These are phyloP conservation scores for Ypsolopha scabrella DNA, from an alignment of 2,888 invertebrate species.

Conservation along the genomic window DNA sequence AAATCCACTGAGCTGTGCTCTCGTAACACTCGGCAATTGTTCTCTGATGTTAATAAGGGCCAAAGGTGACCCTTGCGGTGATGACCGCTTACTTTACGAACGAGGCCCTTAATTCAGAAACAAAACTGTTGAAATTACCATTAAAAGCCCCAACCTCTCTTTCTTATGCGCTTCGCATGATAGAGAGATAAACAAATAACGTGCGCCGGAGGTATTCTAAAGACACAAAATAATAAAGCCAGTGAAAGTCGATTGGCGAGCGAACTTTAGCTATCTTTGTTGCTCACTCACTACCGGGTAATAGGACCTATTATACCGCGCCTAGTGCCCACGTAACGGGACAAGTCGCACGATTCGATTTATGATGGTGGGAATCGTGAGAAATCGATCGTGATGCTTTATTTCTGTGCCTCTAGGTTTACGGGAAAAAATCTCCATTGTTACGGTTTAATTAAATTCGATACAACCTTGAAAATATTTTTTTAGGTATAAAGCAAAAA, in stretches of 20 bases:
- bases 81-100: not conserved
- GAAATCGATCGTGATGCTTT: slow-evolving; percentile 2
- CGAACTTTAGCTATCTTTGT: slow-evolving; percentile 4
- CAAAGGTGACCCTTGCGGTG: not conserved
- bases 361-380: slow-evolving; percentile 5
- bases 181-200: not conserved
- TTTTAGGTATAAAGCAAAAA: too few species aligned
- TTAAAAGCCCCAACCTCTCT: not conserved
- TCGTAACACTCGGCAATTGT: not conserved
- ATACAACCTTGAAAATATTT: too few species aligned
- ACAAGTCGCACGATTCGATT: not conserved
- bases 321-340: too few species aligned
- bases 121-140: not conserved
- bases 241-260: slow-evolving; percentile 6
- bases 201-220: not conserved
- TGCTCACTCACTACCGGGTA: slow-evolving; percentile 2
- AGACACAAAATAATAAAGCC: not conserved
- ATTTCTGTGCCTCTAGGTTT: not conserved
- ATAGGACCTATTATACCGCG: not conserved
- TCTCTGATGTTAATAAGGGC: slow-evolving; percentile 1
- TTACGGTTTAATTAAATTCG: not conserved
- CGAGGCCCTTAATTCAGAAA: not conserved
- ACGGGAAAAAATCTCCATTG: not conserved
- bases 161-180: not conserved
- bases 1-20: too few species aligned